Percentiles rank a stretch among this genome's conserved stretches.
phyloP scores from a whole-genome alignment of 2,888 invertebrate genomes.

The Temnothorax rugatulus region DNA sequence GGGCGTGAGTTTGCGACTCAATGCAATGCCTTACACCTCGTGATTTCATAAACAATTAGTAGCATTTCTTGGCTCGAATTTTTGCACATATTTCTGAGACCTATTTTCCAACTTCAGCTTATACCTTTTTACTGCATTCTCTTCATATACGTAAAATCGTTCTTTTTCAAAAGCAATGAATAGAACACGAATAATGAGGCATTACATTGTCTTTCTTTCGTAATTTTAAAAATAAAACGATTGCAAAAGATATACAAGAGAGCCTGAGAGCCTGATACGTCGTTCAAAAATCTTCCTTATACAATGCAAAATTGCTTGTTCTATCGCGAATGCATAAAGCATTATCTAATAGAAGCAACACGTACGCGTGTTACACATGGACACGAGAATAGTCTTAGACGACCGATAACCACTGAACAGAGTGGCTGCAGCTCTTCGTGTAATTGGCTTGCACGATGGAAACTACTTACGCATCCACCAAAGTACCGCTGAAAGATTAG shows the following conservation, averaged over 20 bases:
- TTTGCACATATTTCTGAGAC: neutral
- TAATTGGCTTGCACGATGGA: constrained; percentile 25
- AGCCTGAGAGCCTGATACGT: neutral
- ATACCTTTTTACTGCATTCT: neutral
- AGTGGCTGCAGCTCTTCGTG: constrained; percentile 28
- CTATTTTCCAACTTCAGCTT: constrained; percentile 8
- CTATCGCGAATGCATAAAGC: neutral
- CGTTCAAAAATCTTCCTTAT: neutral
- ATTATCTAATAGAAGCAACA: neutral
- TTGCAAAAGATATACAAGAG: neutral
- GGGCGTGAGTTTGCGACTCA: neutral
- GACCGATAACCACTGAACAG: neutral
- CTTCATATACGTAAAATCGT: neutral
- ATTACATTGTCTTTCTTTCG: neutral
- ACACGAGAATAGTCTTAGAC: constrained; percentile 10
- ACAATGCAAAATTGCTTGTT: neutral
- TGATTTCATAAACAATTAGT: constrained; percentile 23
- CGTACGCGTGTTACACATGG: neutral
- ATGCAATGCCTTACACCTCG: neutral
- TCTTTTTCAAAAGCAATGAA: neutral
- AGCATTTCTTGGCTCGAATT: constrained; percentile 10
- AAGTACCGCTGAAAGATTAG: constrained; percentile 35
- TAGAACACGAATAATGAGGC: neutral
- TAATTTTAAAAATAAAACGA: neutral
- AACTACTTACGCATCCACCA: constrained; percentile 9